phyloP scores from a whole-genome alignment of 2,113 vertebrate species.

The Nibea albiflora region DNA sequence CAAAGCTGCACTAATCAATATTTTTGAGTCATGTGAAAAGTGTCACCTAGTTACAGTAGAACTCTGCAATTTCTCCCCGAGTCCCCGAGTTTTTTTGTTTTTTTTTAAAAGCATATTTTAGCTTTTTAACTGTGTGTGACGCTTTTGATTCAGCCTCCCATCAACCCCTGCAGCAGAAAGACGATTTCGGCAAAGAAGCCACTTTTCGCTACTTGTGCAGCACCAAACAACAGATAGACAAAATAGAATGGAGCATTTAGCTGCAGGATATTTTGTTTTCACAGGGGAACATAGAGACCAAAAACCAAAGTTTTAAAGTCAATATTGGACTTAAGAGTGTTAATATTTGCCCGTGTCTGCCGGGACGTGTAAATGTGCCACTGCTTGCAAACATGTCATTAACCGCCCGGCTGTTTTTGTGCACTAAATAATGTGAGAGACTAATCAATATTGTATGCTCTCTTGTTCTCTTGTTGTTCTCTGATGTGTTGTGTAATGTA shows the following conservation, averaged over 20 bases:
- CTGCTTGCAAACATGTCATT: too few relatives aligned
- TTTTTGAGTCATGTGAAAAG: not conserved
- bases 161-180: not conserved
- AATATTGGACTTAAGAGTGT: not conserved
- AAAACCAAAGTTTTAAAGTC: not conserved
- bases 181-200: not conserved
- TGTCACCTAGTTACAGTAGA: too few relatives aligned
- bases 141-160: not conserved
- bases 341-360: not conserved
- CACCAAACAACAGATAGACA: not conserved
- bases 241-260: not conserved
- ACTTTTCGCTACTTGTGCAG: too few relatives aligned
- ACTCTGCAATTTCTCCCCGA: not conserved
- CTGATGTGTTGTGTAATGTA: too few relatives aligned
- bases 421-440: too few relatives aligned
- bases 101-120: not conserved
- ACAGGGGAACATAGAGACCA: not conserved
- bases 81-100: not conserved
- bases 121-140: not conserved
- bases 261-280: too few relatives aligned
- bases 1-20: not conserved
- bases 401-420: too few relatives aligned
- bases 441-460: too few relatives aligned
- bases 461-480: too few relatives aligned
- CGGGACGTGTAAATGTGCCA: not conserved